Evolutionary conservation across 2,888 invertebrate species (phyloP).

Genomic region (Allygus modestus): DNA sequence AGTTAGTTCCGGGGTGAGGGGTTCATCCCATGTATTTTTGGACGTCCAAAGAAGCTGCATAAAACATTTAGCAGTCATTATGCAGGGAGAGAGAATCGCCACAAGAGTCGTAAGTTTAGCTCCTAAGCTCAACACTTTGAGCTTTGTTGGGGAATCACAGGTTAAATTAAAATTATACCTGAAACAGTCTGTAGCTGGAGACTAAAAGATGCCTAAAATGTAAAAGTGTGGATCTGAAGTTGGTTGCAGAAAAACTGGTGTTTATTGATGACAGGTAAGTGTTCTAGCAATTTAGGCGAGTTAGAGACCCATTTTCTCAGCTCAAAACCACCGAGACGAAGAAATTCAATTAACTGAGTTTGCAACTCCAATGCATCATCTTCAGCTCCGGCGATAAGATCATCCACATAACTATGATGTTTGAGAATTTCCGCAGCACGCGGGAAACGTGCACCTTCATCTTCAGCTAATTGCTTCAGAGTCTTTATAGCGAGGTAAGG

Average conservation of each 20-base stretch:
- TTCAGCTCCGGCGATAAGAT: constrained; percentile 9
- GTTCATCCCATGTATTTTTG: constrained; percentile 42
- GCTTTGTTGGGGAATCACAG: neutral
- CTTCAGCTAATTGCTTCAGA: neutral
- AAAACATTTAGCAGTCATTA: constrained; percentile 25
- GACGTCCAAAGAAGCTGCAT: constrained; percentile 49
- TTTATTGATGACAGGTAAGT: neutral
- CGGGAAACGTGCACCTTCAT: constrained; percentile 36
- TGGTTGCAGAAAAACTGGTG: neutral
- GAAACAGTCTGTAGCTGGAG: neutral
- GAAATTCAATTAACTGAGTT: neutral
- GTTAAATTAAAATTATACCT: neutral
- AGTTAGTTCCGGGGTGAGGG: neutral
- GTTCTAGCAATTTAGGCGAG: neutral
- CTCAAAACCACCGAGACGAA: constrained; percentile 20
- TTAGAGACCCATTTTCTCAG: constrained; percentile 15
- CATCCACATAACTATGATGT: constrained; percentile 20
- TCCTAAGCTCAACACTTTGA: neutral
- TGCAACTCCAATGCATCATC: neutral
- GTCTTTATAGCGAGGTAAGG: constrained; percentile 8
- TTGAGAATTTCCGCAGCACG: neutral
- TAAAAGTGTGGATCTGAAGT: neutral
- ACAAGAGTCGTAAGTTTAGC: constrained; percentile 44
- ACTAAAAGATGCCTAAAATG: neutral
- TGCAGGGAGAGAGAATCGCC: neutral